Percentiles rank a stretch among this genome's conserved stretches.
These are phyloP conservation scores for Prietella phreatophila DNA, from an alignment of 2,113 vertebrate genomes.

Conservation along the genomic window DNA sequence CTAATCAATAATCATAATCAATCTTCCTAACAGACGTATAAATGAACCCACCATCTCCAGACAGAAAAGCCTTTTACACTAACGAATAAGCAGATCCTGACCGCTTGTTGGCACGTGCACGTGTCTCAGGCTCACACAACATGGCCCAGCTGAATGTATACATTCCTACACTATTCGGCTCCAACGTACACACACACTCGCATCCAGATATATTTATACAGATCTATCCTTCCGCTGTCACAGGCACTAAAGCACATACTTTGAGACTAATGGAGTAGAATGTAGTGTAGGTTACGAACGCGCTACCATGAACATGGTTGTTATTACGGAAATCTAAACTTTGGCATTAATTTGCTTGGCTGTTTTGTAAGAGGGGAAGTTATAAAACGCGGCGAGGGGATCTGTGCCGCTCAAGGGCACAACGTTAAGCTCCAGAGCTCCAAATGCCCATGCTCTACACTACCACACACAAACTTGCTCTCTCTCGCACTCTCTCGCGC, in stretches of 20 bases:
- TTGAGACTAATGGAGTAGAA: neutral
- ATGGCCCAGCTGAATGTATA: neutral
- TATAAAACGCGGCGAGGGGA: neutral
- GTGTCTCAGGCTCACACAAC: neutral
- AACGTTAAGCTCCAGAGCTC: neutral
- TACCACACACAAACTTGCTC: neutral
- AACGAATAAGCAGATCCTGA: neutral
- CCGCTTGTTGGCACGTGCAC: neutral
- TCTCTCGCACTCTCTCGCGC: neutral
- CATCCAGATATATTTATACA: neutral
- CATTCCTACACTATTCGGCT: neutral
- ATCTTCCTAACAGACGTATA: neutral
- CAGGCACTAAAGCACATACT: neutral
- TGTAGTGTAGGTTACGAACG: neutral
- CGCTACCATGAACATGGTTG: neutral
- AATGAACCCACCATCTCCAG: neutral
- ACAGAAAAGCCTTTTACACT: conserved; percentile 4
- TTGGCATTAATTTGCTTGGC: neutral
- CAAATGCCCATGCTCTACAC: too few species aligned
- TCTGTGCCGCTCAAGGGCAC: neutral
- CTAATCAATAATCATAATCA: too few species aligned
- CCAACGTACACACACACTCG: neutral
- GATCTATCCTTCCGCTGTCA: neutral
- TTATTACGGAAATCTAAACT: conserved; percentile 8
- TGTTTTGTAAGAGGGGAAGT: neutral